Base-by-base conservation (phyloP, 30 jellyfish, hydroid and myxozoan genomes). In the Hydra vulgaris region DNA sequence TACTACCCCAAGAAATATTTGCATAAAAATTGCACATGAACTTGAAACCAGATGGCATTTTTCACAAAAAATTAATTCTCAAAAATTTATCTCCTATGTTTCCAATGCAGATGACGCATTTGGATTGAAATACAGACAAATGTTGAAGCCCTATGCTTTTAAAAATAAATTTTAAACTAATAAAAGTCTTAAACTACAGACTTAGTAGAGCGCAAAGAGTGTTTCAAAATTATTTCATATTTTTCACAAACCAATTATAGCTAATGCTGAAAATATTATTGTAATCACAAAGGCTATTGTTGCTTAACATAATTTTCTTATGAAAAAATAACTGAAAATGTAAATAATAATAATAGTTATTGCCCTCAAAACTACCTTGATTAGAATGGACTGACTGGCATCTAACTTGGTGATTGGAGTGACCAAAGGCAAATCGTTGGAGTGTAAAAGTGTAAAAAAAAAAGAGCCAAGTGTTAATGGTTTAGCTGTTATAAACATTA, bases 121-220 rank as follows among this genome's bases (percentile, higher is more conserved):
- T 79, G 85, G 81, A 0, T 77, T 86, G 26, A 86, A 86, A 81
- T n/a, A n/a, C n/a, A 56, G 74, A 52, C 83, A 81, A 53, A 26
- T 86, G 95, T 79, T 86, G 83, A 86, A 86, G 87, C 95, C 93
- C 27, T 86, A 80, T 75, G 87, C 95, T 25, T 26, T 7, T 15
- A 72, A 52, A 27, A 55, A 40, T 27, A 81, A 71, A 20, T 1
- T 68, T 4, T n/a, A 73, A 86, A 66, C 70, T 74, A n/a, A n/a
- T n/a, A n/a, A n/a, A n/a, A 8, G 77, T 86, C 17, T 86, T 81
- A 22, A 85, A 79, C 74, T 79, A 79, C 22, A 74, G 95, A 56
- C 73, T 85, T 26, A 54, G 81, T 52, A 56, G 95, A 19, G 85
- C 88, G 20, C 70, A 81, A 52, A 27, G 93, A 27, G 80, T 82